Conservation (phyloP, 2,888 invertebrate species). For the Sesamia inferens region DNA sequence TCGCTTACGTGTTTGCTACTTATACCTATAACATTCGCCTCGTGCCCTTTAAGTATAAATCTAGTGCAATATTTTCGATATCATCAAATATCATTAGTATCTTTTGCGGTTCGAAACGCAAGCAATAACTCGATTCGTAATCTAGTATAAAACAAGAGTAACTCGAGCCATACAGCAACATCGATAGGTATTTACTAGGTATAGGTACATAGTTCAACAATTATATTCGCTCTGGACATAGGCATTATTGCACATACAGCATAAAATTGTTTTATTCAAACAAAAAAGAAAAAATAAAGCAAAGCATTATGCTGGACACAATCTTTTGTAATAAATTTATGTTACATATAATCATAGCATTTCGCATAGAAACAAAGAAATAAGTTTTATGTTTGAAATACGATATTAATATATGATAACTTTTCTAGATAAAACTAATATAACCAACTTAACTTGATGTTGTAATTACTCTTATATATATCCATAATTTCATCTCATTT, state of each 20-base stretch:
- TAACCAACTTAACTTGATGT: not conserved
- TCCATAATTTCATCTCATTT: too few species aligned
- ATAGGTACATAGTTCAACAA: slow-evolving; percentile 1
- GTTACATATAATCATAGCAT: not conserved
- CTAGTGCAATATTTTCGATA: not conserved
- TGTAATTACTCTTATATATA: too few species aligned
- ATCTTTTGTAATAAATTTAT: not conserved
- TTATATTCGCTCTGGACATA: slow-evolving; percentile 1
- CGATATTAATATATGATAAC: not conserved
- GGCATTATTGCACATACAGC: not conserved
- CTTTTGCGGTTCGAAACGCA: slow-evolving; percentile 23
- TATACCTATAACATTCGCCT: not conserved
- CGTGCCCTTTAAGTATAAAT: not conserved
- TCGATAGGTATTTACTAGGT: not conserved
- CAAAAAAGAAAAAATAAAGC: not conserved
- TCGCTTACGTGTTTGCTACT: not conserved
- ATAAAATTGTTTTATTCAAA: slow-evolving; percentile 8
- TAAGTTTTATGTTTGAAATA: not conserved
- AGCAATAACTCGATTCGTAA: slow-evolving; percentile 19
- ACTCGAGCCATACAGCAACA: slow-evolving; percentile 14
- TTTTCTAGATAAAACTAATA: not conserved
- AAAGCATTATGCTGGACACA: not conserved
- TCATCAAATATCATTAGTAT: slow-evolving; percentile 1
- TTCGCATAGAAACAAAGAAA: not conserved
- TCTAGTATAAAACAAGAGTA: slow-evolving; percentile 24